Evolutionary conservation across 2,797 vertebrate genomes (phyloP).

Genomic region (Etheostoma nigrum): DNA sequence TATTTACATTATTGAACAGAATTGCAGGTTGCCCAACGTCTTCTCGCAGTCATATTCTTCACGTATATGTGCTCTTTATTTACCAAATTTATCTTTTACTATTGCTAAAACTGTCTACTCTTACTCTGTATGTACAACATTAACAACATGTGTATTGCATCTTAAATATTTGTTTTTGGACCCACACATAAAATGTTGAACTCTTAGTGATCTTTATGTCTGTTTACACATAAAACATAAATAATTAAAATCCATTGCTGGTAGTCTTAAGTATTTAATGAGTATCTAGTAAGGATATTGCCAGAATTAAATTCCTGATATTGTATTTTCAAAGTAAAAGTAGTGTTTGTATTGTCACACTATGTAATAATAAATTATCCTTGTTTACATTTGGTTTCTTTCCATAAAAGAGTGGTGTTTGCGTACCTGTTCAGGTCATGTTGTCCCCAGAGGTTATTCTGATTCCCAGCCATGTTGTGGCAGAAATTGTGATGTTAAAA

Average conservation of each 20-base stretch:
- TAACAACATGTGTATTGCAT: no score
- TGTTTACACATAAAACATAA: background rate
- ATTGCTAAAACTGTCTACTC: background rate
- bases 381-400: background rate
- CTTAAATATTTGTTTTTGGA: background rate
- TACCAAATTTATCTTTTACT: background rate
- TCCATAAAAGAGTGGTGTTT: background rate
- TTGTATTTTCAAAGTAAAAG: background rate
- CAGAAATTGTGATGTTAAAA: constrained; percentile 73
- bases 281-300: background rate
- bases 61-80: background rate
- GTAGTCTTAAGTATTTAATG: background rate
- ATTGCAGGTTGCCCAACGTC: background rate
- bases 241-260: background rate
- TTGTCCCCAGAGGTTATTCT: constrained; percentile 88
- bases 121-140: background rate
- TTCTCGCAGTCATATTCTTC: background rate
- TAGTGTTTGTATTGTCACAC: background rate
- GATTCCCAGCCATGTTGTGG: constrained; percentile 83
- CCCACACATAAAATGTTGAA: background rate
- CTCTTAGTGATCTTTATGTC: background rate
- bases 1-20: constrained; percentile 5
- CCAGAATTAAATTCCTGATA: background rate
- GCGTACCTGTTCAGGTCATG: constrained; percentile 87
- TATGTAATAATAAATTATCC: background rate